Evolutionary conservation across 2,797 vertebrate species (phyloP).

Genomic region (Menidia menidia): DNA sequence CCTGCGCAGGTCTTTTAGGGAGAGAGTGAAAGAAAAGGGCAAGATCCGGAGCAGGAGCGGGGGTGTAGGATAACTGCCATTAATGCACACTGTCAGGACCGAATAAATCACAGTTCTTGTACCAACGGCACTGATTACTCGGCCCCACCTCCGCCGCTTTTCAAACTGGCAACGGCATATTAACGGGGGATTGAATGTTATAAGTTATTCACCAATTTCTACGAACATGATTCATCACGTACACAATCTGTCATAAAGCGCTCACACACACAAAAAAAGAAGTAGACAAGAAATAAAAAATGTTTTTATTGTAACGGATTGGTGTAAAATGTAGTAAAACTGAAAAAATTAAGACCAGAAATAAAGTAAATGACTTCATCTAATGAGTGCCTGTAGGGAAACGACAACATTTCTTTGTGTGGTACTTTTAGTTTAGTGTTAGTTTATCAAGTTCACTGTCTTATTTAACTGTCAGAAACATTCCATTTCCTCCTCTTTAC

Average conservation of each 20-base stretch:
- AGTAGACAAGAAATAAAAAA: constrained; percentile 4
- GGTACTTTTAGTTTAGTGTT: neutral
- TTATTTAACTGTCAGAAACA: neutral
- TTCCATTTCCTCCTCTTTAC: constrained; percentile 10
- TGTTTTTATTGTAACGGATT: constrained; percentile 1
- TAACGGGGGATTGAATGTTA: constrained; percentile 36
- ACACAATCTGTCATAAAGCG: constrained; percentile 9
- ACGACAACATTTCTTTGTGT: neutral
- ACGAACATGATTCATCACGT: constrained; percentile 36
- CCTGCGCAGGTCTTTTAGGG: constrained; percentile 21
- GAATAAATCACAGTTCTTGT: constrained; percentile 47
- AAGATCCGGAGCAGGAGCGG: neutral
- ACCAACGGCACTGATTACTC: constrained; percentile 24
- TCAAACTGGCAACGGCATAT: constrained; percentile 33
- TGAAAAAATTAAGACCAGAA: constrained; percentile 4
- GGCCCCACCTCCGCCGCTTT: constrained; percentile 14
- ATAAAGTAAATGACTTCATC: constrained; percentile 10
- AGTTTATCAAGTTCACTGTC: constrained; percentile 1
- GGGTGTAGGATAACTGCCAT: constrained; percentile 15
- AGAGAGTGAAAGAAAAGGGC: constrained; percentile 6
- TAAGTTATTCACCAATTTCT: constrained; percentile 51
- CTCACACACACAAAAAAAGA: neutral
- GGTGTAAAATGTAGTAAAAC: constrained; percentile 5
- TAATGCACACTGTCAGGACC: constrained; percentile 31
- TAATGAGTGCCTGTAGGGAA: neutral